These are phyloP conservation scores for Ptychodera flava DNA, from an alignment of 35 echinoderm and acorn worm species.

Conservation along the genomic window DNA sequence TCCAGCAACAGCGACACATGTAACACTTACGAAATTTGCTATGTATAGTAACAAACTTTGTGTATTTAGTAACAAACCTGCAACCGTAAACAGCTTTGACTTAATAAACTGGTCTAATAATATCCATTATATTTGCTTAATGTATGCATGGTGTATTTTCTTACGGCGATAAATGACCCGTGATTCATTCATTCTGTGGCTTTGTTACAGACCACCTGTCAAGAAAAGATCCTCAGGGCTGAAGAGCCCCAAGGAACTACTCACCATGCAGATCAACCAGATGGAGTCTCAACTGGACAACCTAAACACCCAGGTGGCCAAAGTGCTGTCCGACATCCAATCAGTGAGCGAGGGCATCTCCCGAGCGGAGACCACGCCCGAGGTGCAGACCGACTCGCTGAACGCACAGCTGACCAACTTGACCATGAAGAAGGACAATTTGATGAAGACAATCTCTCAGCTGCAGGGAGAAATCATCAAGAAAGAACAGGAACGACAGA, in stretches of 20 bases:
- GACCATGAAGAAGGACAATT: slow-evolving; percentile 41
- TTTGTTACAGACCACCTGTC: slow-evolving; percentile 13
- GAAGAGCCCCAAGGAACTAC: slow-evolving; percentile 34
- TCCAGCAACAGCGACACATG: no score
- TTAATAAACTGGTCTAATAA: no score
- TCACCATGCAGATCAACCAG: slow-evolving; percentile 60
- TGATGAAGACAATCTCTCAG: slow-evolving; percentile 83
- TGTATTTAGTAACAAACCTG: no score
- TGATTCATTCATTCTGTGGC: neutral
- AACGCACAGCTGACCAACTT: slow-evolving; percentile 46
- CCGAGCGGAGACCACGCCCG: neutral
- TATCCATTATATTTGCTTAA: no score
- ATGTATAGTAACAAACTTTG: no score
- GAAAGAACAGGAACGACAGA: slow-evolving; percentile 55
- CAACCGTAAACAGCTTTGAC: no score
- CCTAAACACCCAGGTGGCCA: slow-evolving; percentile 62
- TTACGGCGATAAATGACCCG: neutral
- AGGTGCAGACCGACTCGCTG: slow-evolving; percentile 36
- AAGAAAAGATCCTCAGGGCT: slow-evolving; percentile 12
- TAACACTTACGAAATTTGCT: no score
- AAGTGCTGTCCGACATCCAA: slow-evolving; percentile 49
- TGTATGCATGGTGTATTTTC: no score
- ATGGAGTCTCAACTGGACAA: slow-evolving; percentile 68
- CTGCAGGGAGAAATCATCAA: slow-evolving; percentile 64
- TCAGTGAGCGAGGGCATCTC: slow-evolving; percentile 43